Conservation (phyloP, 2,888 invertebrate species). For the Tubulanus polymorphus region DNA sequence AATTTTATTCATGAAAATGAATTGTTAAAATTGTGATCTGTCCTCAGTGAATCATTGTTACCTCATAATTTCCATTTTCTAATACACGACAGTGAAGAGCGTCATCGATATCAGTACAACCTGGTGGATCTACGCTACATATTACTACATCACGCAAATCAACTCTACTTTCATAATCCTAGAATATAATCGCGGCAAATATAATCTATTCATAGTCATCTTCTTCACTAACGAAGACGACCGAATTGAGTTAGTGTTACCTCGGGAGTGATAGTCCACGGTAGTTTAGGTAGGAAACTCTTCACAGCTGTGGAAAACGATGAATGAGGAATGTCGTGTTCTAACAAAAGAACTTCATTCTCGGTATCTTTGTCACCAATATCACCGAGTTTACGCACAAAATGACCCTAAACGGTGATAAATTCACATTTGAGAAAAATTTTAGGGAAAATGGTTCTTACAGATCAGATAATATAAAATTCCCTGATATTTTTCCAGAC, state of each 20-base stretch:
- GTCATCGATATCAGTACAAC: conserved; percentile 98
- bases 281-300: conserved; percentile 80
- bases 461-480: too few species aligned
- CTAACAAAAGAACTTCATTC: conserved; percentile 88
- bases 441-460: not conserved
- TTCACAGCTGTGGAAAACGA: conserved; percentile 92
- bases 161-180: conserved; percentile 64
- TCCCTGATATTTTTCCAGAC: too few species aligned
- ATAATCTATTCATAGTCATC: not conserved
- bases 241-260: conserved; percentile 55
- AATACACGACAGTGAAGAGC: conserved; percentile 84
- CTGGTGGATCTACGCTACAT: conserved; percentile 96
- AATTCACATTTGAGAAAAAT: conserved; percentile 1
- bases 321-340: conserved; percentile 95
- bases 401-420: conserved; percentile 69
- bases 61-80: conserved; percentile 70
- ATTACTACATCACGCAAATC: conserved; percentile 82
- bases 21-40: too few species aligned
- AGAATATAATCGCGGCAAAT: conserved; percentile 1
- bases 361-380: conserved; percentile 93
- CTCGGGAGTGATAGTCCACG: conserved; percentile 82
- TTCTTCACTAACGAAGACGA: not conserved
- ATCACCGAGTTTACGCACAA: conserved; percentile 85
- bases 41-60: too few species aligned
- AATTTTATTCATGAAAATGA: too few species aligned